Base-by-base conservation (phyloP, 2,797 vertebrate genomes). In the Enteromius fasciolatus region DNA sequence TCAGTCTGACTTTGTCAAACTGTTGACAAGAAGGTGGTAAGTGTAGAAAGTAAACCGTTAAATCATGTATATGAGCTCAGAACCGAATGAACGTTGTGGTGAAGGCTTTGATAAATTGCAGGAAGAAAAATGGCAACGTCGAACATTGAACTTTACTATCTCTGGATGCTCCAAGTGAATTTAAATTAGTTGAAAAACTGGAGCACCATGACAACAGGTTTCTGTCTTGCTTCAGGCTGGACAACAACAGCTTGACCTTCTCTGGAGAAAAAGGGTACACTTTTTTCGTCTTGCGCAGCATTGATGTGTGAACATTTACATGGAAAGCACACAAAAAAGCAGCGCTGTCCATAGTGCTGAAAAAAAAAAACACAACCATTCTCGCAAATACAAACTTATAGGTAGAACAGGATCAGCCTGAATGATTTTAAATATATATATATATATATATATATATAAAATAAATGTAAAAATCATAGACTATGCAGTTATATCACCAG, bases 231-330 rank as follows among this genome's bases (percentile, higher is more conserved):
- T 69, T 41, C 10, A 69, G 36, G 18, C 25, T 57, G 33, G 39
- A 80, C 64, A 80, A 44, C n/a, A 59, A 57, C 52, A 59, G 33
- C 44, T 23, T 57, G 66, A 80, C 78, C 66, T 80, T 80, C 66
- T 80, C 31, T n/a, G 67, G 14, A 7, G 46, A 48, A 54, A 39
- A 36, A 14, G 10, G 8, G 72, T 57, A 15, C 3, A 4, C 6
- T 33, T 7, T 52, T 28, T 17, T 2, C 3, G 0, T 69, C 17
- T 46, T 18, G 20, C 11, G 18, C 7, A 36, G 50, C 28, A n/a
- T 63, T 23, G 41, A 66, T 4, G 20, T 77, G 41, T 64, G 28
- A 23, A 23, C 14, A 31, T 64, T n/a, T 52, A 52, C 10, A 73
- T 14, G 28, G 46, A 33, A 73, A 14, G 28, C 4, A 72, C 5